phyloP scores from a whole-genome alignment of 2,113 vertebrate genomes.

The Uria aalge region DNA sequence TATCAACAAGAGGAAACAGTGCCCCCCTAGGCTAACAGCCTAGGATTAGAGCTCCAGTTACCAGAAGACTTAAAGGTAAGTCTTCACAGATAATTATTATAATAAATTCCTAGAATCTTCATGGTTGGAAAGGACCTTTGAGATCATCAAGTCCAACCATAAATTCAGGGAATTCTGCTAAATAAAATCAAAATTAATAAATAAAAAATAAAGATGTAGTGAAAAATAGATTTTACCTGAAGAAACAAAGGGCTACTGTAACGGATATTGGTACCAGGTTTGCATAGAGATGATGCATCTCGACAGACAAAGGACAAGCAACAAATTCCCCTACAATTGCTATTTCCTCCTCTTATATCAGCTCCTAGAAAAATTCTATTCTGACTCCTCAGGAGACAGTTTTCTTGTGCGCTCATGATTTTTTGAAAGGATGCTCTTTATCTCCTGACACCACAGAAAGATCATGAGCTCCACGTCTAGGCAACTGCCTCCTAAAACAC shows the following conservation, averaged over 20 bases:
- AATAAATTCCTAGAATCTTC: neutral
- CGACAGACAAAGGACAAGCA: neutral
- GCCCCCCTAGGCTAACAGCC: neutral
- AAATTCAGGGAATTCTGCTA: neutral
- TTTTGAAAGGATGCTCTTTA: neutral
- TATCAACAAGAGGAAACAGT: neutral
- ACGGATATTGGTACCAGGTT: neutral
- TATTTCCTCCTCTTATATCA: neutral
- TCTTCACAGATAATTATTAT: neutral
- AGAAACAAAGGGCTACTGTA: neutral
- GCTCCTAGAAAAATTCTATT: neutral
- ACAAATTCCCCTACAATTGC: neutral
- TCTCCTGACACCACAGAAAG: neutral
- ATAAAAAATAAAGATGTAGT: neutral
- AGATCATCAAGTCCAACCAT: neutral
- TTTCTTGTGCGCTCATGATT: neutral
- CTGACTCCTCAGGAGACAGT: neutral
- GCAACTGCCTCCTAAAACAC: neutral
- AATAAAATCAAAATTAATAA: neutral
- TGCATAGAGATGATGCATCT: neutral
- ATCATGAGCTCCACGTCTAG: neutral
- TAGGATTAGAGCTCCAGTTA: neutral
- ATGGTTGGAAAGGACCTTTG: no score
- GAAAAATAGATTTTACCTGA: neutral
- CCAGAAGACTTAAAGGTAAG: neutral